Conservation (phyloP, 2,888 invertebrate species). For the Eupithecia exiguata region DNA sequence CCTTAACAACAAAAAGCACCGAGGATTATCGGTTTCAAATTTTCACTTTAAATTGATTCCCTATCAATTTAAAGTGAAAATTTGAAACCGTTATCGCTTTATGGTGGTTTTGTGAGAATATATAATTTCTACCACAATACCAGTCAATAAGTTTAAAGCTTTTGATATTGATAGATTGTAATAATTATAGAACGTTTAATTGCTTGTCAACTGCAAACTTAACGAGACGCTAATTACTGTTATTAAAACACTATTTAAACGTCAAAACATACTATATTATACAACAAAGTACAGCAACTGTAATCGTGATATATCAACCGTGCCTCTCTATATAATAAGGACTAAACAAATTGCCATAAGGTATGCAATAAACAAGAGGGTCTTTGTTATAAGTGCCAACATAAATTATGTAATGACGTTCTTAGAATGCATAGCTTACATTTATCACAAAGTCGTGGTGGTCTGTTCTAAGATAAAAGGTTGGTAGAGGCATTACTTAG, state of each 20-base stretch:
- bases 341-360: constrained; percentile 20
- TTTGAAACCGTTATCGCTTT: neutral
- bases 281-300: neutral
- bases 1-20: neutral
- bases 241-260: constrained; percentile 46
- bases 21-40: too few relatives aligned
- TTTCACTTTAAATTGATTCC: too few relatives aligned
- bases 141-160: neutral
- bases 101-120: neutral
- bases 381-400: constrained; percentile 45
- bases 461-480: constrained; percentile 21
- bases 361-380: constrained; percentile 39
- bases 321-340: constrained; percentile 6
- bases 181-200: constrained; percentile 18
- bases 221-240: constrained; percentile 58
- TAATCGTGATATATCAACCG: constrained; percentile 18
- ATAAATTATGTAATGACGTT: constrained; percentile 31
- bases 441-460: constrained; percentile 26
- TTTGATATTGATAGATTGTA: constrained; percentile 11
- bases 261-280: constrained; percentile 2
- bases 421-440: constrained; percentile 30
- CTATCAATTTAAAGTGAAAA: neutral
- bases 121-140: neutral
- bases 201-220: constrained; percentile 30
- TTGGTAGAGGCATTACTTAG: neutral